Base-by-base conservation (phyloP, 2,888 invertebrate genomes). In the Mesorhabditis spiculigera region DNA sequence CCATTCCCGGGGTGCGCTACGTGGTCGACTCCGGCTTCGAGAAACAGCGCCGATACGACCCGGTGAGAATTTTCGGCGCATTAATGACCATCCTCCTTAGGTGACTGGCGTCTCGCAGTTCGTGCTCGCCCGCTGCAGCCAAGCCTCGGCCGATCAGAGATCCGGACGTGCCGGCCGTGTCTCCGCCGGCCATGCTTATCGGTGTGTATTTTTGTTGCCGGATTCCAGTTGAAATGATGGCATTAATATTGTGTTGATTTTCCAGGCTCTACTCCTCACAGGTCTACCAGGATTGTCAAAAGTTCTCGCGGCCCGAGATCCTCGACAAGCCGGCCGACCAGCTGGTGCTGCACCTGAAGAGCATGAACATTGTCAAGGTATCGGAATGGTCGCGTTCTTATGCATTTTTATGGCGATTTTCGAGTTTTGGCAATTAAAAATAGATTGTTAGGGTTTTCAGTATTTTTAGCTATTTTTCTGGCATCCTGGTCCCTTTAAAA, bases 61-160 rank as follows among this genome's bases (percentile, higher is more conserved):
- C 28, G 28, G 28, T 28, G 28, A 3, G 28, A 28, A 1, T 28
- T 28, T 28, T 28, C 1, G 28, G 3, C 28, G 28, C 28, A 28
- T 3, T 28, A 28, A 1, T 28, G 3, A 28, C 28, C 28, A 28
- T 28, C 28, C 28, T 1, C 28, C 28, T 3, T 28, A 28, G 28
- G 73, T 84, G 42, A 85, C 86, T 8, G 85, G 85, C 4, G 85
- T 97, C 0, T 93, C 93, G 62, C 92, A 92, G 8, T 96, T 94
- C 88, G 90, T 73, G 4, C 90, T 98, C 0, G 91, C 91, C 4
- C 95, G 93, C 91, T 92, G 92, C 0, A 95, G 95, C 44, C 93
- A 95, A 87, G 97, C 98, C 0, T 92, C 94, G 4, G 95, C 96
- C 0, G 91, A 92, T 86, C 98, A 98, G 87, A 89, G 98, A 68